phyloP scores from a whole-genome alignment of 2,888 invertebrate genomes.

The Desoria tigrina region DNA sequence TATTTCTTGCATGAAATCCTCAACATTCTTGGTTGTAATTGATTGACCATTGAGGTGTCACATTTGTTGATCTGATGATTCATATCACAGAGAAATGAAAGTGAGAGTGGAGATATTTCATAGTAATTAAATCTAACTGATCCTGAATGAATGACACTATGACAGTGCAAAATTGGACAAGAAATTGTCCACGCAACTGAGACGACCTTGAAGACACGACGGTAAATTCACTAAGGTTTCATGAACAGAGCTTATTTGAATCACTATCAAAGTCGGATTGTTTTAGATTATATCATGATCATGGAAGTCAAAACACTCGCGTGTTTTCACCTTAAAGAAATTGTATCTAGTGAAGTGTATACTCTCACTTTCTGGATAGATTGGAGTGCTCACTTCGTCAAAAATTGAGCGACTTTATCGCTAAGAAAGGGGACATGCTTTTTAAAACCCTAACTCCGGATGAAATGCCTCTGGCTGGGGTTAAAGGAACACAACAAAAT shows the following conservation, averaged over 20 bases:
- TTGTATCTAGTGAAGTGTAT: neutral
- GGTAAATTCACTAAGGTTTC: conserved; percentile 1
- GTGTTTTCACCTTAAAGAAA: no score
- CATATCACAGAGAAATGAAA: conserved; percentile 4
- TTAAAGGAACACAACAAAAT: conserved; percentile 38
- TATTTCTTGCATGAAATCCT: conserved; percentile 6
- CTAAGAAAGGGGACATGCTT: conserved; percentile 76
- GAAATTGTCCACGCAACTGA: no score
- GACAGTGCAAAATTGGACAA: no score
- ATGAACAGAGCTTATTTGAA: no score
- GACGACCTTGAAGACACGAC: no score
- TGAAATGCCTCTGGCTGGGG: conserved; percentile 56
- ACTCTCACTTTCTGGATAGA: conserved; percentile 53
- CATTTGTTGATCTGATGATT: conserved; percentile 8
- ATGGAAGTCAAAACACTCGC: no score
- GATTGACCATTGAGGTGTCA: neutral
- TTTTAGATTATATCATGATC: no score
- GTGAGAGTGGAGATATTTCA: neutral
- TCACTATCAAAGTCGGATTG: no score
- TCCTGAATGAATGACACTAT: no score
- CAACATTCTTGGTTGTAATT: conserved; percentile 4
- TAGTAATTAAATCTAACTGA: no score
- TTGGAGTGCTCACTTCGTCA: conserved; percentile 81
- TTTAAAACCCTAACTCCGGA: conserved; percentile 58
- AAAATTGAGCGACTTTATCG: conserved; percentile 83